Percentiles rank a stretch among this genome's conserved stretches.
Evolutionary conservation across 2,113 vertebrate species (phyloP).

Genomic region (Nettapus auritus): DNA sequence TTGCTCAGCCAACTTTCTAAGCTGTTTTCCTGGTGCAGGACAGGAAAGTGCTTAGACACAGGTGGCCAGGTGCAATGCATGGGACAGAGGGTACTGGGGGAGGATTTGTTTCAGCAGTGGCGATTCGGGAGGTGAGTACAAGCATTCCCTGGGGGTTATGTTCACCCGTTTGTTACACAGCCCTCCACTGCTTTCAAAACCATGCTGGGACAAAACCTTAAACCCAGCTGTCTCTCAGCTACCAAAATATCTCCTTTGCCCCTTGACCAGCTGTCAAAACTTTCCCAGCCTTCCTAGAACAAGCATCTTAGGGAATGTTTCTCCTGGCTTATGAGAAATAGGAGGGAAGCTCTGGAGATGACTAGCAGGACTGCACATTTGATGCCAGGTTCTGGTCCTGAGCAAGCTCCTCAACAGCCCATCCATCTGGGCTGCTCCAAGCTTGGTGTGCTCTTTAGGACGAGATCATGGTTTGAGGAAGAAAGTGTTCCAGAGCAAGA

Average conservation of each 20-base stretch:
- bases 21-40: neutral
- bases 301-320: neutral
- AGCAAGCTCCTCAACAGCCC: neutral
- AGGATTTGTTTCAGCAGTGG: neutral
- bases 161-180: constrained; percentile 16
- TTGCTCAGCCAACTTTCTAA: neutral
- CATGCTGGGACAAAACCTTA: neutral
- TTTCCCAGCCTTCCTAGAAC: neutral
- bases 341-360: neutral
- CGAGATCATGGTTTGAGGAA: neutral
- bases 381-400: neutral
- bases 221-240: constrained; percentile 30
- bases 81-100: neutral
- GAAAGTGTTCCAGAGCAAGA: neutral
- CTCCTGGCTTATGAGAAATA: neutral
- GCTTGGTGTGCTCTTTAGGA: neutral
- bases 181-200: constrained; percentile 30
- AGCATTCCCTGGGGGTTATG: neutral
- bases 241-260: constrained; percentile 52
- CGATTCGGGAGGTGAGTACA: neutral
- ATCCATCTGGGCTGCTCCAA: neutral
- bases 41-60: rapidly evolving
- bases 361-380: rapidly evolving
- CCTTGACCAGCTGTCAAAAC: constrained; percentile 58
- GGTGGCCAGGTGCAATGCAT: neutral